These are phyloP conservation scores for Auanema freiburgensis DNA, from an alignment of 2,888 invertebrate species.

Conservation along the genomic window DNA sequence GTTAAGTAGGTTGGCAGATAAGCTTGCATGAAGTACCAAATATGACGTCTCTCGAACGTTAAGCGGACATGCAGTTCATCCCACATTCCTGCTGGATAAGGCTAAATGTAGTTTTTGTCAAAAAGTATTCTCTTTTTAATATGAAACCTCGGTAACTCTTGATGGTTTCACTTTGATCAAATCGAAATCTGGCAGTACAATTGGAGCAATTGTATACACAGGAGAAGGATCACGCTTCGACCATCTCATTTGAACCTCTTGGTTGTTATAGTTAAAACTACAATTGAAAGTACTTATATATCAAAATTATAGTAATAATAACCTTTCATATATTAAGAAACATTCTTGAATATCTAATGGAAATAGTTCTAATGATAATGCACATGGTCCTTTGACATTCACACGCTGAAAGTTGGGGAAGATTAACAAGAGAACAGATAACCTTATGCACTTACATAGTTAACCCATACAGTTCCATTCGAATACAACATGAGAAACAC, in stretches of 20 bases:
- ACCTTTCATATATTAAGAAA: constrained; percentile 57
- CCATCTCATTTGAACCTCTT: constrained; percentile 63
- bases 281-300: constrained; percentile 8
- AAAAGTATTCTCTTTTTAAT: not conserved
- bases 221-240: constrained; percentile 26
- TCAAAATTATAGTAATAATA: constrained; percentile 5
- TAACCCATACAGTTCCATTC: constrained; percentile 63
- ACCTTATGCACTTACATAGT: constrained; percentile 49
- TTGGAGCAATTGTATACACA: constrained; percentile 42
- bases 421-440: not conserved
- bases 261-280: constrained; percentile 64
- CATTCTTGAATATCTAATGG: constrained; percentile 63
- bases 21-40: constrained; percentile 64
- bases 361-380: constrained; percentile 55
- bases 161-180: constrained; percentile 44
- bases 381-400: constrained; percentile 62
- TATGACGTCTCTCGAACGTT: constrained; percentile 56
- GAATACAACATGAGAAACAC: constrained; percentile 62
- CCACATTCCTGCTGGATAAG: constrained; percentile 63
- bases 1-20: constrained; percentile 64
- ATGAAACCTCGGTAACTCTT: constrained; percentile 29
- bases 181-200: constrained; percentile 61
- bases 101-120: constrained; percentile 21
- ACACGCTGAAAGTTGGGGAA: constrained; percentile 47
- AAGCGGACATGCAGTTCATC: constrained; percentile 61